Evolutionary conservation across 1,140 invertebrate genomes (phyloP), one percentile per base, ranked within the genome.

Genomic region (Tachypleus tridentatus): DNA sequence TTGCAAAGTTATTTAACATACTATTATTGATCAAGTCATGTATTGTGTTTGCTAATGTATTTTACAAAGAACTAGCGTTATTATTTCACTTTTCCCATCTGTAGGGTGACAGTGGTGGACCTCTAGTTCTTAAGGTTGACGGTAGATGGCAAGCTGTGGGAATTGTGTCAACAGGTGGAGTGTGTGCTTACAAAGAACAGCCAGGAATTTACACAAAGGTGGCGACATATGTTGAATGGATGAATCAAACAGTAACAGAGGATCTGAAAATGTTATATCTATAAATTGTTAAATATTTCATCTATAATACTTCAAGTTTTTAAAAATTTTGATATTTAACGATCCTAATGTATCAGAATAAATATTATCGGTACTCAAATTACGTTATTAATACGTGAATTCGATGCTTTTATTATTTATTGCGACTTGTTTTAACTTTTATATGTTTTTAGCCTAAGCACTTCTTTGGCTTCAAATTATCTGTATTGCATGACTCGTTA

Each of bases 41-140:
- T 29, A 29, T n/a, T 29, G n/a, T 8, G 3, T 58, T 6, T 29
- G 7, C 49, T 7, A 48, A 6, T 29, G 11, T 58, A 58, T 29
- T 29, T 9, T 29, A 29, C 11, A 48, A 29, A 58, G 11, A 8
- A 48, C 7, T 29, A 29, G 11, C 49, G 58, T 48, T 7, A 58
- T 58, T 29, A 29, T 29, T 29, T 29, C 29, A 29, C 29, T 49
- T 2, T 51, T 64, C 7, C 62, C 4, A 60, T 56, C 60, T 51
- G 4, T 49, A 66, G 64, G 69, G 69, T n/a, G 69, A 70, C 58
- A 64, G 62, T 58, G 69, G 69, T 5, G 69, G 69, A 5, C 69
- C 69, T 51, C 49, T 70, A 11, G 49, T 61, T 3, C 61, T 61
- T 49, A 63, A 60, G 50, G 4, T 52, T 5, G 56, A 47, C 2